These are phyloP conservation scores for Garra rufa DNA, from an alignment of 2,113 vertebrate genomes.

Conservation along the genomic window DNA sequence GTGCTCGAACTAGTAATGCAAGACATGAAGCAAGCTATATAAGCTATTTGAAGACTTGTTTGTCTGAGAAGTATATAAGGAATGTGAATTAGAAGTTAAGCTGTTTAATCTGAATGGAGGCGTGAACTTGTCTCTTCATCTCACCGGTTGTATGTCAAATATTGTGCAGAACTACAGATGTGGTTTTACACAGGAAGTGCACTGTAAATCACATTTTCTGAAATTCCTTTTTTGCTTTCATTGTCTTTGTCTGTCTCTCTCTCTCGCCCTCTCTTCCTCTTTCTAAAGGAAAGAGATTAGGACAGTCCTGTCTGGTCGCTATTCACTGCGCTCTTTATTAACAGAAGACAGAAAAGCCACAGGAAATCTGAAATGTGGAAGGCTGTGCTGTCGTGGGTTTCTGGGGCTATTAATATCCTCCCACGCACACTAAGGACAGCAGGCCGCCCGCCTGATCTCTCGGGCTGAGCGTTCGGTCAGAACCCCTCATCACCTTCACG, in stretches of 20 bases:
- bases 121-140: background rate
- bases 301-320: slow-evolving; percentile 4
- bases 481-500: background rate
- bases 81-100: background rate
- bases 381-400: slow-evolving; percentile 42
- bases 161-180: background rate
- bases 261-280: slow-evolving; percentile 1
- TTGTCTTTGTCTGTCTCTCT: slow-evolving; percentile 64
- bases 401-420: slow-evolving; percentile 55
- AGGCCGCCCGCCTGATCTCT: slow-evolving; percentile 3
- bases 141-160: background rate
- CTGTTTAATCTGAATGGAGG: background rate
- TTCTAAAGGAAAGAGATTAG: slow-evolving; percentile 42
- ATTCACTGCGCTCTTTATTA: background rate
- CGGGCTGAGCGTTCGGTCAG: background rate
- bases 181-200: slow-evolving; percentile 46
- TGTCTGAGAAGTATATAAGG: background rate
- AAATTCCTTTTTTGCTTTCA: background rate
- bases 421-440: slow-evolving; percentile 42
- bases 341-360: background rate
- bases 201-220: background rate
- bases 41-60: background rate
- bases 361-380: slow-evolving; percentile 50
- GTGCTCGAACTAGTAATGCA: slow-evolving; percentile 6
- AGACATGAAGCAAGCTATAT: background rate